Base-by-base conservation (phyloP, 2,113 vertebrate genomes). In the Hippocampus zosterae region DNA sequence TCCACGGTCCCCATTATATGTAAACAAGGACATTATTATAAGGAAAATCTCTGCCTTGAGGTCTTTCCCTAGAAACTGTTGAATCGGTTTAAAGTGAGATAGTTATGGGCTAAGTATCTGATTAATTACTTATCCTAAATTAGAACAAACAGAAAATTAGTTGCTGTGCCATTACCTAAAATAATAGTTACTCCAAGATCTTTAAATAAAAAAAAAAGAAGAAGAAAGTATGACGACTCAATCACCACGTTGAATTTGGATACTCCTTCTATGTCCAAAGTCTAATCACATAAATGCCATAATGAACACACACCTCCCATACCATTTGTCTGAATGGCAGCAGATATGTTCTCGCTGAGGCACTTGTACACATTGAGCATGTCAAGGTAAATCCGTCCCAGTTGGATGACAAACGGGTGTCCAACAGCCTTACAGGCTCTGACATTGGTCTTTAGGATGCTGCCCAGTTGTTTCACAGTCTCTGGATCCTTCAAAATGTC, bases 341-440 rank as follows among this genome's bases (percentile, higher is more conserved):
- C 97, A 78, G 97, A 99, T 88, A 99, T 99, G 85, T 99, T 99
- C 92, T 99, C 97, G 90, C 97, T 99, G 87, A 99, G 96, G 95
- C 97, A 98, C 95, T 99, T 99, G 89, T 99, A 98, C 73, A 99
- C 97, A 80, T 99, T 99, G 83, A 99, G 94, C 97, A 99, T 99
- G 93, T 99, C 97, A 81, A 99, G 93, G 89, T 99, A 99, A 90
- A 98, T 98, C 85, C 97, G 93, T 72, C 97, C 96, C 71, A 98
- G 93, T 84, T 99, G 97, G 90, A 98, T 98, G 81, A 99, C 97
- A 73, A 98, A 99, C 1, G 97, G 97, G 85, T 98, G 97, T 65
- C 96, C 97, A 74, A 98, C 97, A 6, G 97, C 96, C 92, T 98
- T 98, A 86, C 97, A 99, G 0, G 97, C 97, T 86, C 97, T 84